Conservation (phyloP, 1,140 invertebrate species). For the Acromyrmex charruanus region DNA sequence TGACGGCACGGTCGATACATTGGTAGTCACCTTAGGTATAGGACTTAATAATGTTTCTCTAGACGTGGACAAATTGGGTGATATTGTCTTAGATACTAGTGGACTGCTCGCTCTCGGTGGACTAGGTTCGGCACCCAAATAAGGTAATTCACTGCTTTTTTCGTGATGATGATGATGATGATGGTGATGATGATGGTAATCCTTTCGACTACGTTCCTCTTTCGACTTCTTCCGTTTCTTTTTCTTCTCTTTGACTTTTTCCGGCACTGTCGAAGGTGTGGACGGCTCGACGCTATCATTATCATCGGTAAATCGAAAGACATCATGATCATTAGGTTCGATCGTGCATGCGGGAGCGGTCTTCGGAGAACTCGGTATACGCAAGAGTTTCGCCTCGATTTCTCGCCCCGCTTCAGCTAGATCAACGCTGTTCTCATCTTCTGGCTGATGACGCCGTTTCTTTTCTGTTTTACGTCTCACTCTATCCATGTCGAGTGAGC, state of each 20-base stretch:
- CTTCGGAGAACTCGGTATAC: slow-evolving; percentile 84
- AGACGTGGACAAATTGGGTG: slow-evolving; percentile 82
- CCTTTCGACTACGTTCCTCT: slow-evolving; percentile 91
- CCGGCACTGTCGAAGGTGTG: slow-evolving; percentile 81
- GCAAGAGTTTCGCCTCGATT: slow-evolving; percentile 92
- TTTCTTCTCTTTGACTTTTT: slow-evolving; percentile 91
- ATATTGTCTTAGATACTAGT: slow-evolving; percentile 80
- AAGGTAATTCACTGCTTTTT: slow-evolving; percentile 81
- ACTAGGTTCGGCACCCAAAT: slow-evolving; percentile 82
- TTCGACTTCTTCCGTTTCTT: slow-evolving; percentile 94
- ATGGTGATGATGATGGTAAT: slow-evolving; percentile 89
- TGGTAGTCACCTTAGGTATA: slow-evolving; percentile 86
- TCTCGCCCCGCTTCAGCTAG: slow-evolving; percentile 92
- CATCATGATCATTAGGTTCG: slow-evolving; percentile 86
- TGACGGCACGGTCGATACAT: slow-evolving; percentile 75
- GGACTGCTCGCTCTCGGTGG: slow-evolving; percentile 84
- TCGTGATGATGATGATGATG: slow-evolving; percentile 87
- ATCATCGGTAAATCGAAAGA: slow-evolving; percentile 88
- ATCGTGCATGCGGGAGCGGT: slow-evolving; percentile 73
- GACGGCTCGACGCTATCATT: slow-evolving; percentile 88
- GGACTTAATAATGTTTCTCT: slow-evolving; percentile 87
- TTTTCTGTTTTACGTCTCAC: slow-evolving; percentile 88
- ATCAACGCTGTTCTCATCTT: slow-evolving; percentile 93
- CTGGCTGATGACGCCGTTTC: slow-evolving; percentile 88
- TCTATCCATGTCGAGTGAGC: slow-evolving; percentile 81